A percentile compares a stretch with the other conserved stretches of the same genome.
phyloP scores from a whole-genome alignment of 2,797 vertebrate genomes.

The Schizopygopsis malacanthus region DNA sequence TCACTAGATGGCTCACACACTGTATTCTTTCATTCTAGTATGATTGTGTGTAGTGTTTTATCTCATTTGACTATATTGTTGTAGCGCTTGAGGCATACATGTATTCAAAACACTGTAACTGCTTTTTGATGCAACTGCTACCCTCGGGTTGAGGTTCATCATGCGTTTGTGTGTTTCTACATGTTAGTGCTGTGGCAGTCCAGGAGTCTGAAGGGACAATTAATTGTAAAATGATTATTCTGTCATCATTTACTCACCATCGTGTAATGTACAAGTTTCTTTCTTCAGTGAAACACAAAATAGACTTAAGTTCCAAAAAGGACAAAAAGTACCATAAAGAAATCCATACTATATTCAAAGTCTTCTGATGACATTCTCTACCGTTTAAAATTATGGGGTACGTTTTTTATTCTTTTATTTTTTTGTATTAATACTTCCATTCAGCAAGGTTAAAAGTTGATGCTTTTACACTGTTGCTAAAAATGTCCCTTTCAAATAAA shows the following conservation, averaged over 20 bases:
- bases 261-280: background rate
- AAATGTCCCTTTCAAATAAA: background rate
- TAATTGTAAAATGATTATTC: background rate
- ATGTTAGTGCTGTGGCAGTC: background rate
- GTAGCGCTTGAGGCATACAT: slow-evolving; percentile 19
- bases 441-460: background rate
- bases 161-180: background rate
- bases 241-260: slow-evolving; percentile 1
- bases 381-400: background rate
- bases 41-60: slow-evolving; percentile 15
- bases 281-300: background rate
- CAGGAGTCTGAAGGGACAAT: background rate
- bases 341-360: background rate
- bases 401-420: background rate
- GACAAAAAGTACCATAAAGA: background rate
- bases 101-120: slow-evolving; percentile 32
- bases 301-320: background rate
- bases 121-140: slow-evolving; percentile 3
- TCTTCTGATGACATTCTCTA: background rate
- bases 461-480: background rate
- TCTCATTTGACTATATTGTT: slow-evolving; percentile 44
- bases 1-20: background rate
- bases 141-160: background rate
- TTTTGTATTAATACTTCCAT: background rate
- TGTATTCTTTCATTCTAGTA: slow-evolving; percentile 23